Base-by-base conservation (phyloP, 2,113 vertebrate species). In the Xiphophorus couchianus region DNA sequence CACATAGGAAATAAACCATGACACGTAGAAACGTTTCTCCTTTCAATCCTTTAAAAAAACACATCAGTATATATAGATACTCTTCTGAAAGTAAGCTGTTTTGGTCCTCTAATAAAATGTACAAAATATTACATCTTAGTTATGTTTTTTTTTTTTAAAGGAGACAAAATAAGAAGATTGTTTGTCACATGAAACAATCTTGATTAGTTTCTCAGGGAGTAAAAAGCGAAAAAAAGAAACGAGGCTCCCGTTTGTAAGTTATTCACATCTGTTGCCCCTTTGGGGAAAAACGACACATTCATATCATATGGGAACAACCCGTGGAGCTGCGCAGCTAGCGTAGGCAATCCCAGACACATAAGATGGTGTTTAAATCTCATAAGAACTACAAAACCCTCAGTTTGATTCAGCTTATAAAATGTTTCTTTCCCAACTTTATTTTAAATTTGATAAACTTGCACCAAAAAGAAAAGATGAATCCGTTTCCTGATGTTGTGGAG, bases 31-130 rank as follows among this genome's bases (percentile, higher is more conserved):
- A 90, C 48, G 4, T 88, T 48, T 80, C 74, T 66, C 73, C 74
- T 78, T 88, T 84, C 82, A 83, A 76, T 39, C 85, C 68, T 77
- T 90, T 90, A 88, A 90, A 91, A 91, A 51, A 87, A 92, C 81
- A 91, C 44, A 67, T 84, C 71, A 51, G 82, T 92, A 83, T 73
- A 86, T 91, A 90, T 88, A 93, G 90, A 91, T 86, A 90, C 86
- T 94, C 90, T 89, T 89, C 71, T 91, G 86, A 90, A 91, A 90
- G 87, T 84, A 78, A 92, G 84, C 83, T 15, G 19, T 92, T 92
- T 94, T 94, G 94, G 94, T 95, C 95, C 93, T 92, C 89, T 92
- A 91, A 90, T 90, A 88, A 89, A 92, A 93, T 95, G 88, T 93
- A 92, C 89, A 94, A 91, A 93, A 93, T 82, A 91, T 90, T 84